phyloP scores from a whole-genome alignment of 2,113 vertebrate species.

The Thermophis baileyi region DNA sequence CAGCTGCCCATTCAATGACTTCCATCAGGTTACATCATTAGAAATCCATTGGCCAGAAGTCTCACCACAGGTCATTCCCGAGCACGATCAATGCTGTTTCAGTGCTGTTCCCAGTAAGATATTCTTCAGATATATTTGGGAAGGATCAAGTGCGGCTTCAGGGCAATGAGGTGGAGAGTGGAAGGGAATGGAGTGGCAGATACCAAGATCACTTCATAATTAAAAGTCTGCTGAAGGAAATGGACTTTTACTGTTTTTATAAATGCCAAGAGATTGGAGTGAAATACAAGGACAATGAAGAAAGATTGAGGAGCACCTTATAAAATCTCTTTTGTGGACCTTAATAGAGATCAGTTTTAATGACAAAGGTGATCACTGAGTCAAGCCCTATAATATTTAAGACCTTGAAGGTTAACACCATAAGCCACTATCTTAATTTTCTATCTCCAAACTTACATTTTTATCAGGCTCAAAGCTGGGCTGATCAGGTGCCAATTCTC shows the following conservation, averaged over 20 bases:
- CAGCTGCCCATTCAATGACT: background rate
- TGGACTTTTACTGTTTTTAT: background rate
- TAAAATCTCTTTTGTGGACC: background rate
- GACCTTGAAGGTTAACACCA: background rate
- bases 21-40: background rate
- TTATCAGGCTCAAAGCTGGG: conserved; percentile 42
- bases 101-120: background rate
- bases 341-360: background rate
- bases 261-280: background rate
- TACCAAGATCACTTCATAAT: background rate
- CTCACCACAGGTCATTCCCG: background rate
- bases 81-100: background rate
- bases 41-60: background rate
- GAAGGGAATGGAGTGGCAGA: background rate
- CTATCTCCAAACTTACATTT: conserved; percentile 27
- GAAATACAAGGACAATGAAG: background rate
- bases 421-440: background rate
- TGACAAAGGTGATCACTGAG: background rate
- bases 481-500: conserved; percentile 37
- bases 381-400: background rate
- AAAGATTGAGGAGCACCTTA: background rate
- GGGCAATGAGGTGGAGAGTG: background rate
- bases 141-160: background rate
- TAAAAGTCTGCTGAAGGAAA: background rate
- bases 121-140: too few species aligned